phyloP scores from a whole-genome alignment of 2,888 invertebrate genomes.

The Ormyrus pomaceus region DNA sequence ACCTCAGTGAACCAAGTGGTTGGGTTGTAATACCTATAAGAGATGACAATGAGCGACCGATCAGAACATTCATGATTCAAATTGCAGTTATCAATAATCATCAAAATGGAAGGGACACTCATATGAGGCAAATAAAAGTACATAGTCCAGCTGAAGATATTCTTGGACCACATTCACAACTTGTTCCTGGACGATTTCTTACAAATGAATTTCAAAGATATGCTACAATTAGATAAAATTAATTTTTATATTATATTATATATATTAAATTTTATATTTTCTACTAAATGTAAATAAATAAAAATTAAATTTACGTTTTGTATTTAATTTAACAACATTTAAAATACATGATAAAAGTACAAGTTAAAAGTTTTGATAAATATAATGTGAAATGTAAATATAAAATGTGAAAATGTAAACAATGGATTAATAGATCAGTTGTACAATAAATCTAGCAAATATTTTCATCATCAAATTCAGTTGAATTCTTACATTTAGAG shows the following conservation, averaged over 20 bases:
- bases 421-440: slow-evolving; percentile 21
- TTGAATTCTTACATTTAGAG: neutral
- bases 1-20: slow-evolving; percentile 95
- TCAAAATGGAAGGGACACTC: slow-evolving; percentile 99
- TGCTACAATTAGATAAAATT: slow-evolving; percentile 85
- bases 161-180: slow-evolving; percentile 81
- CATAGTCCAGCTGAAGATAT: slow-evolving; percentile 88
- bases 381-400: neutral
- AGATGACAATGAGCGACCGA: slow-evolving; percentile 90
- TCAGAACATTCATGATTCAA: slow-evolving; percentile 97
- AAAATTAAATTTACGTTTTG: slow-evolving; percentile 27
- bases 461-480: slow-evolving; percentile 7
- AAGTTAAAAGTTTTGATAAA: too few species aligned
- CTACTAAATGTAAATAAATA: slow-evolving; percentile 16
- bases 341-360: too few species aligned
- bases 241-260: slow-evolving; percentile 14
- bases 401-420: slow-evolving; percentile 38
- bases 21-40: slow-evolving; percentile 97
- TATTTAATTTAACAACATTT: slow-evolving; percentile 28
- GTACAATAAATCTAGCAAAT: neutral
- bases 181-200: slow-evolving; percentile 85
- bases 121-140: slow-evolving; percentile 97
- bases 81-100: slow-evolving; percentile 98
- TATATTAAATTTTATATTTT: slow-evolving; percentile 32
- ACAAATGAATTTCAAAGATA: slow-evolving; percentile 89